Percentiles rank a stretch among this genome's conserved stretches.
Evolutionary conservation across 2,113 vertebrate species (phyloP).

Genomic region (Sprattus sprattus): DNA sequence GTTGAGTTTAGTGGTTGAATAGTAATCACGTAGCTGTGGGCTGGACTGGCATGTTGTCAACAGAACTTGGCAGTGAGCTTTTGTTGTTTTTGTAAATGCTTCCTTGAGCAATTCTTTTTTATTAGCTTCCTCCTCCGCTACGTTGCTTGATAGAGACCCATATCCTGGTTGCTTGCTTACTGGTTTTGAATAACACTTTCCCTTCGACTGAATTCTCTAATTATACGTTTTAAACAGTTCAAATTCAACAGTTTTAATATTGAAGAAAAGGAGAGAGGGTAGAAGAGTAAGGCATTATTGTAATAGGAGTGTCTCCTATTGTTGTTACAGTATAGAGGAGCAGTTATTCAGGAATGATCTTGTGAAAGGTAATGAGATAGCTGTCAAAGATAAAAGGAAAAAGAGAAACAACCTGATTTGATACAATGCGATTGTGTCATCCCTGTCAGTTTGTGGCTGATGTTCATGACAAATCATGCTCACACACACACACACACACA

Average conservation of each 20-base stretch:
- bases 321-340: not conserved
- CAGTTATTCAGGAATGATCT: not conserved
- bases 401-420: not conserved
- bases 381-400: not conserved
- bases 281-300: not conserved
- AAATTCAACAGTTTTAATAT: too few species aligned
- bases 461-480: conserved; percentile 57
- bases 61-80: not conserved
- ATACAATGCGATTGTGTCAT: conserved; percentile 5
- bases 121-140: not conserved
- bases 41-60: not conserved
- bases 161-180: not conserved
- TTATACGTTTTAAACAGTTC: not conserved
- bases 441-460: conserved; percentile 14
- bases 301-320: too few species aligned
- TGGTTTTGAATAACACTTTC: not conserved
- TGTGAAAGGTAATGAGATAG: not conserved
- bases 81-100: not conserved
- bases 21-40: not conserved
- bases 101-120: not conserved
- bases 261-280: not conserved
- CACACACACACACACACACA: too few species aligned
- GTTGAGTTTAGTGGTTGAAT: not conserved
- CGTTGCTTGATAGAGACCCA: not conserved
- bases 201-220: not conserved